Base-by-base conservation (phyloP, 2,888 invertebrate species). In the Agrotis puta region DNA sequence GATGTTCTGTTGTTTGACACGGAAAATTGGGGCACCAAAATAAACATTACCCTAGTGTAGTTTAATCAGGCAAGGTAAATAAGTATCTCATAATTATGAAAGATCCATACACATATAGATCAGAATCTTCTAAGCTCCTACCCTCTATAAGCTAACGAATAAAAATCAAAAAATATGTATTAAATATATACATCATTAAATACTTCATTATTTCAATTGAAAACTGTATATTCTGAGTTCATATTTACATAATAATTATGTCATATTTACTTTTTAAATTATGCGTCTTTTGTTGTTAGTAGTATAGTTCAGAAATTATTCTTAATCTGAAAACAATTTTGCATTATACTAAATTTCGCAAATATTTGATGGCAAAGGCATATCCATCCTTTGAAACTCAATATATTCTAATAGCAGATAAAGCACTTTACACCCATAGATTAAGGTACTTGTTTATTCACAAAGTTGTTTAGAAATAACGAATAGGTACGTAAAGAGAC, bases 391-490 rank as follows among this genome's bases (percentile, higher is more conserved):
- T 48, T 56, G n/a, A 22, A 63, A 47, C 50, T n/a, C n/a, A n/a
- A 11, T 39, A 66, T 18, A 50, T 43, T 48, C 33, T 56, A 61
- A 68, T 43, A 7, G n/a, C 48, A 24, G 70, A 79, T 74, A 77
- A 79, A 82, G 56, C 65, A 67, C 68, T 84, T 73, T 73, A 74
- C 74, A 67, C 27, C 27, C 16, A 75, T 64, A 69, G 69, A 84
- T 84, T 76, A 39, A n/a, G 39, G 39, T 39, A 76, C 63, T 48
- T 45, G 45, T 72, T 77, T 81, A 70, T 79, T 59, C 58, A 66
- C 72, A 66, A 64, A 72, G 54, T 63, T 74, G 65, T 66, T 79
- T 62, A 54, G 54, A 70, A 71, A 70, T 74, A 66, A 77, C 27
- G 54, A 54, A 18, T 56, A n/a, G n/a, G n/a, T n/a, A 51, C 39